phyloP scores from a whole-genome alignment of 2,113 vertebrate genomes.

The Nycticorax nycticorax region DNA sequence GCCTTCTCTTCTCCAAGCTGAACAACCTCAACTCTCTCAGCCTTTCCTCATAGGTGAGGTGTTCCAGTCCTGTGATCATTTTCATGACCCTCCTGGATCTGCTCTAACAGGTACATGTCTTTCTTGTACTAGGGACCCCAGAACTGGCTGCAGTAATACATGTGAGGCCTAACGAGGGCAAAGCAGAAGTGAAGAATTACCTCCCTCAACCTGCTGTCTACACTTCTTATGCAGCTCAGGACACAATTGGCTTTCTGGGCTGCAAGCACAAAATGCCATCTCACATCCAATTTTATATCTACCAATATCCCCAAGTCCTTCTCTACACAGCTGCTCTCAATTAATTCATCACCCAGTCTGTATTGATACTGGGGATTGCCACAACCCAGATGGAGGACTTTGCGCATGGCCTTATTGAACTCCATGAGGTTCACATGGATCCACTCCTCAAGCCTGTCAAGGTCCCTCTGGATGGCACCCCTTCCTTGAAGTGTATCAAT shows the following conservation, averaged over 20 bases:
- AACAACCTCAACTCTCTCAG: neutral
- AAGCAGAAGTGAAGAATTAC: neutral
- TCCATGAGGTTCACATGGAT: neutral
- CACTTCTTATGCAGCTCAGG: fast-evolving
- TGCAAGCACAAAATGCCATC: neutral
- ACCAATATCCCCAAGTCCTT: neutral
- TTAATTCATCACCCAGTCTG: neutral
- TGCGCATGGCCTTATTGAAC: neutral
- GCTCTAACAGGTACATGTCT: neutral
- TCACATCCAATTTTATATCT: neutral
- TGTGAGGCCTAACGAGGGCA: neutral
- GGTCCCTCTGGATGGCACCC: neutral
- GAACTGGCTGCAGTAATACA: neutral
- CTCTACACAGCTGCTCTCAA: neutral
- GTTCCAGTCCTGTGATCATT: neutral
- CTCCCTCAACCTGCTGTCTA: neutral
- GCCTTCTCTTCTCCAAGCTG: neutral
- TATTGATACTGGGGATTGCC: neutral
- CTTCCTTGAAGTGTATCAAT: neutral
- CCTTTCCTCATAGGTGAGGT: neutral
- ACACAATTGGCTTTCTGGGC: neutral
- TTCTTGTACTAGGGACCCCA: neutral
- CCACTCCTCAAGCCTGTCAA: neutral
- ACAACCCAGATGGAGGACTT: neutral
- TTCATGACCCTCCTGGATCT: neutral